Base-by-base conservation (phyloP, 2,113 vertebrate genomes). In the Nycticryphes semicollaris region DNA sequence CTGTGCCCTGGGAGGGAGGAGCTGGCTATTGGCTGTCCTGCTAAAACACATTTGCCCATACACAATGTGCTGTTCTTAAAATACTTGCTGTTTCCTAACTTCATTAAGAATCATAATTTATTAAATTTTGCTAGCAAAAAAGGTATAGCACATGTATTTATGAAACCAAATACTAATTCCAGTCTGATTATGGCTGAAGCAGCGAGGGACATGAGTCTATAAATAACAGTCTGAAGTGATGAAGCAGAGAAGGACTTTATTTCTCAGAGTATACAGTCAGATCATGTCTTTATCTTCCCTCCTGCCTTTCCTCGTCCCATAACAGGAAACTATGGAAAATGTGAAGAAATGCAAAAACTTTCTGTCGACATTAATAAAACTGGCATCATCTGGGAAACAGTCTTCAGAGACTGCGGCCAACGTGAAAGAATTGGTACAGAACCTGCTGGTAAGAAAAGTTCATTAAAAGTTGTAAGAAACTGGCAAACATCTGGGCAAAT, bases 341-440 rank as follows among this genome's bases (percentile, higher is more conserved):
- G 99, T 99, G 98, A 99, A 99, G 97, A 99, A 99, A 97, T 99
- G 99, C 96, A 99, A 99, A 98, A 99, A 99, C 98, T 99, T 99
- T 96, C 97, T 99, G 89, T 99, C 99, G 27, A 99, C 99, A 5
- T 95, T 99, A 97, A 99, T 99, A 97, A 99, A 99, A 97, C 98
- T 99, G 97, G 99, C 99, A 35, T 99, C 99, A 48, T 99, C 98
- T 69, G 99, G 99, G 89, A 99, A 99, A 93, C 99, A 99, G 97
- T 99, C 99, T 21, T 96, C 98, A 45, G 99, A 99, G 97, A 99
- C 99, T 8, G 99, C 98, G 0, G 99, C 99, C 67, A 99, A 98
- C 1, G 99, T 99, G 97, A 99, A 99, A 93, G 98, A 99, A 78
- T 97, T 99, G 69, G 99, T 99, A 66, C 99, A 99, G 96, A 99